These are phyloP conservation scores for Heteromyza rotundicornis DNA, from an alignment of 2,888 invertebrate genomes.

Conservation along the genomic window DNA sequence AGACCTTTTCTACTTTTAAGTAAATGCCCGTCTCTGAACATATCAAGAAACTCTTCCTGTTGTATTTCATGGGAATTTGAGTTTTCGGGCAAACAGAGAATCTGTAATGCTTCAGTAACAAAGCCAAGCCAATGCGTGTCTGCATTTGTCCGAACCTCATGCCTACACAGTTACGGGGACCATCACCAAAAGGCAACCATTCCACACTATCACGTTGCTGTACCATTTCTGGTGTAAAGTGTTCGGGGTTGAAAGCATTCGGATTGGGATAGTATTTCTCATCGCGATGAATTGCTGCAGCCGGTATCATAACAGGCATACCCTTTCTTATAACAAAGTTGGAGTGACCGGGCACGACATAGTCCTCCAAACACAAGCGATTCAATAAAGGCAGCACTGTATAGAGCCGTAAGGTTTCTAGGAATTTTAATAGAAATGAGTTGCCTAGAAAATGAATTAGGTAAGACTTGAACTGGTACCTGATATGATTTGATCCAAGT, in stretches of 20 bases:
- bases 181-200: constrained; percentile 56
- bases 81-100: constrained; percentile 27
- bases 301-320: constrained; percentile 61
- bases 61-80: constrained; percentile 31
- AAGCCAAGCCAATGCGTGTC: constrained; percentile 40
- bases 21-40: constrained; percentile 29
- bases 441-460: too few species aligned
- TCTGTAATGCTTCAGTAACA: constrained; percentile 27
- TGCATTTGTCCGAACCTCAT: constrained; percentile 51
- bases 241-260: constrained; percentile 67
- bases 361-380: constrained; percentile 48
- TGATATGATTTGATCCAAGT: constrained; percentile 62
- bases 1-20: constrained; percentile 31
- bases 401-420: constrained; percentile 66
- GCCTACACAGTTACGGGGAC: constrained; percentile 54
- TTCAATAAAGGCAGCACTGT: constrained; percentile 60
- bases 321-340: constrained; percentile 29
- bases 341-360: constrained; percentile 39
- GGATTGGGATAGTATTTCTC: constrained; percentile 68
- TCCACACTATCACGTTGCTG: constrained; percentile 50
- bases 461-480: constrained; percentile 45
- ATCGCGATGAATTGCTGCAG: constrained; percentile 67
- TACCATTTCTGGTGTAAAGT: constrained; percentile 66
- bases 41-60: constrained; percentile 28
- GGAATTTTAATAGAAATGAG: too few species aligned